A percentile compares a stretch with the other conserved stretches of the same genome.
Evolutionary conservation across 2,797 vertebrate genomes (phyloP).

Genomic region (Chloroceryle amazona): DNA sequence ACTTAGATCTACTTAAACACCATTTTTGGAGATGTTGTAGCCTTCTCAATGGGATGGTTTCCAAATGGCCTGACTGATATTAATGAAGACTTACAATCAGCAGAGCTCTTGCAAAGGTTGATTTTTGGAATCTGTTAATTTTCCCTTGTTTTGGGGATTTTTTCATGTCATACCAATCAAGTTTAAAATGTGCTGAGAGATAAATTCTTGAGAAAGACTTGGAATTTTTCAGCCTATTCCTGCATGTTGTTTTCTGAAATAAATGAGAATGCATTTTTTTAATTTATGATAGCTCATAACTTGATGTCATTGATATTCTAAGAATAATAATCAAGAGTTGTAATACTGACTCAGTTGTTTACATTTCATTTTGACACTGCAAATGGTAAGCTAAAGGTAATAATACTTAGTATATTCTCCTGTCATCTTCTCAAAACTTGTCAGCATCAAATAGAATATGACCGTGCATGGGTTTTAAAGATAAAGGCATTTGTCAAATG

Average conservation of each 20-base stretch:
- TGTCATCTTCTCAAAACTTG: not conserved
- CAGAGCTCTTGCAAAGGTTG: not conserved
- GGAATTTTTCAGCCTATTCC: not conserved
- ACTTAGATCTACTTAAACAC: not conserved
- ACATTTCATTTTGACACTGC: conserved; percentile 32
- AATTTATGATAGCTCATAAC: conserved; percentile 24
- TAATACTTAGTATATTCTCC: not conserved
- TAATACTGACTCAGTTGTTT: not conserved
- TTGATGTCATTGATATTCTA: conserved; percentile 32
- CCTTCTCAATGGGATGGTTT: not conserved
- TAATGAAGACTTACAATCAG: not conserved
- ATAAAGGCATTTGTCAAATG: not conserved
- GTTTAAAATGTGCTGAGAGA: not conserved
- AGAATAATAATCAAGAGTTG: conserved; percentile 38
- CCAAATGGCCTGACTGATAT: not conserved
- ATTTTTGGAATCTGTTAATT: not conserved
- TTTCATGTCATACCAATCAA: not conserved
- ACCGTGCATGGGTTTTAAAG: not conserved
- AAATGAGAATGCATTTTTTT: not conserved
- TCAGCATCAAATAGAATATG: not conserved
- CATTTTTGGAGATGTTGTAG: not conserved
- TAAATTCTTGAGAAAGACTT: not conserved
- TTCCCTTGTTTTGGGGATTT: not conserved
- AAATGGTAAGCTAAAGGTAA: not conserved
- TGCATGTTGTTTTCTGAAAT: not conserved